Base-by-base conservation (phyloP, 2,797 vertebrate genomes). In the Sebastes matsubarae region DNA sequence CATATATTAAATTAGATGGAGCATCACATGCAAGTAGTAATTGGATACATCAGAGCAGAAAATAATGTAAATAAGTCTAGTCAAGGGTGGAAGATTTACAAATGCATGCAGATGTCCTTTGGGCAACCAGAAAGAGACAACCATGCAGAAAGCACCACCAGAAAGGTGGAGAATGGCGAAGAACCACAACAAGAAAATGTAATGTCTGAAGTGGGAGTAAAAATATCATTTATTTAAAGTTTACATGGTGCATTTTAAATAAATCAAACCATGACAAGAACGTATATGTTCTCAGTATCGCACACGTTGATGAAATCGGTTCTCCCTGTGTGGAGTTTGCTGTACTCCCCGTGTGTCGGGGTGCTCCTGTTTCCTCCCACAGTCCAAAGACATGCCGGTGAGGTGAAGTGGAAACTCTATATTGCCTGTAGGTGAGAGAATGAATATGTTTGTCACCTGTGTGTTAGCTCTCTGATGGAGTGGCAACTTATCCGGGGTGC, bases 1-100 rank as follows among this genome's bases (percentile, higher is more conserved):
- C 27, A 42, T 65, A 36, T 16, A 55, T 88, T 69, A 61, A 78
- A 80, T 81, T 12, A 61, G 55, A 69, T 32, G 11, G 79, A 88
- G 63, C 54, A 65, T 85, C 38, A 52, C n/a, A 68, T 79, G 68
- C 58, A 38, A 68, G 32, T 34, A 34, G 52, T 78, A 81, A 86
- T 73, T 80, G 63, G 73, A 85, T 66, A 77, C 61, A 82, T 82
- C 66, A 75, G 61, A 86, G 78, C 34, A 65, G 63, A 66, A 90
- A 68, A 86, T 72, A 76, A 84, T 86, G 81, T 83, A 81, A 85
- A 84, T 85, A 79, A 52, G 80, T 69, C 52, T 34, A 79, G 79
- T 72, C 80, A 71, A 57, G 76, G 73, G 60, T 76, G 65, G 68
- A 78, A 24, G 71, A 79, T 71, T 82, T 75, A 72, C 68, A 87